These are phyloP conservation scores for Plagiodera versicolora DNA, from an alignment of 2,888 invertebrate species.

Conservation along the genomic window DNA sequence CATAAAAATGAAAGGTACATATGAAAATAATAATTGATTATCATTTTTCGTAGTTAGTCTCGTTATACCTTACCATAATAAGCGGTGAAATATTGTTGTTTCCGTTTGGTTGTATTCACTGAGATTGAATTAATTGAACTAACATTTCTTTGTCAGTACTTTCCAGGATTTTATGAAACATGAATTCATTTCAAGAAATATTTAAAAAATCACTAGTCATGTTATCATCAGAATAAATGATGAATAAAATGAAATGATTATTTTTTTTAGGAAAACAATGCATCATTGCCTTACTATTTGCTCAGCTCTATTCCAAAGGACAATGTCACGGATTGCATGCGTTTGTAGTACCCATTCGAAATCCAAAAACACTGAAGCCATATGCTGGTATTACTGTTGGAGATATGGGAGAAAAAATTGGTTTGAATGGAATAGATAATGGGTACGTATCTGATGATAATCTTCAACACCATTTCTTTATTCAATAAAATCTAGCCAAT, in stretches of 20 bases:
- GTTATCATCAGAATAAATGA: too few species aligned
- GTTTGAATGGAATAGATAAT: conserved; percentile 90
- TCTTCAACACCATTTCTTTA: neutral
- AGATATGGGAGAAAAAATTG: conserved; percentile 92
- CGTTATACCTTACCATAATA: too few species aligned
- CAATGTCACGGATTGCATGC: conserved; percentile 84
- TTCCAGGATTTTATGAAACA: too few species aligned
- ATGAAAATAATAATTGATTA: too few species aligned
- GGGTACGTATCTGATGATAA: conserved; percentile 56
- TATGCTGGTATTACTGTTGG: conserved; percentile 86
- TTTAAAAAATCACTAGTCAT: neutral
- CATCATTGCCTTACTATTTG: conserved; percentile 85
- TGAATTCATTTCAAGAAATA: too few species aligned
- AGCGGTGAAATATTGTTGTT: too few species aligned
- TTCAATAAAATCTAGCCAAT: too few species aligned
- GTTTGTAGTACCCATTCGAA: conserved; percentile 84
- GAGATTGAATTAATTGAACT: too few species aligned
- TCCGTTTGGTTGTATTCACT: too few species aligned
- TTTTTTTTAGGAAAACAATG: conserved; percentile 72
- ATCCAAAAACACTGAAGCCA: conserved; percentile 73
- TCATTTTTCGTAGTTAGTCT: too few species aligned
- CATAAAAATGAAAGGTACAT: too few species aligned
- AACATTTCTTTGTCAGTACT: too few species aligned
- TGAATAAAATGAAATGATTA: conserved; percentile 5
- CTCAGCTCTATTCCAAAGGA: conserved; percentile 83